A percentile compares a stretch with the other conserved stretches of the same genome.
phyloP scores from a whole-genome alignment of 2,888 invertebrate genomes.

The Ophion costatus region DNA sequence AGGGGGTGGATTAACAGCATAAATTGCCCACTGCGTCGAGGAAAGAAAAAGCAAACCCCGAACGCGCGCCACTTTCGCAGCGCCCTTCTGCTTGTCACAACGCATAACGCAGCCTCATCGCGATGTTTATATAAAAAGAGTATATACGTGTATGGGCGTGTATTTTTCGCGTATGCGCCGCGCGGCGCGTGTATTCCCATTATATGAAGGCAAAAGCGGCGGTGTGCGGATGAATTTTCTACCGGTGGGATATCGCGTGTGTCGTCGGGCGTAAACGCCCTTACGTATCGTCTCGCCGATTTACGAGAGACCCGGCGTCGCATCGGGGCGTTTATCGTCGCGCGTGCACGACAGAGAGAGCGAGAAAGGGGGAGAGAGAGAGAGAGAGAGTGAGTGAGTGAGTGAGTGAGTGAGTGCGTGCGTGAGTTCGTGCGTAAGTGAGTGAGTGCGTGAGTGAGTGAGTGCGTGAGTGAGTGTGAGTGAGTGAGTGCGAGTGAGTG shows the following conservation, averaged over 20 bases:
- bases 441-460: too few relatives aligned
- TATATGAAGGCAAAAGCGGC: neutral
- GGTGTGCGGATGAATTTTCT: conserved; percentile 46
- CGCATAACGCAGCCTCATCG: neutral
- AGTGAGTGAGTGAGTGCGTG: too few relatives aligned
- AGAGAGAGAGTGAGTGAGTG: too few relatives aligned
- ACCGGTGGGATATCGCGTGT: conserved; percentile 60
- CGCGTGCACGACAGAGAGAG: too few relatives aligned
- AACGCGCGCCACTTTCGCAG: neutral
- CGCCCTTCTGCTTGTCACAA: conserved; percentile 5
- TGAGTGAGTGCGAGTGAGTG: too few relatives aligned
- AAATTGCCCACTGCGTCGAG: conserved; percentile 2
- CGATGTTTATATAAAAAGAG: too few relatives aligned
- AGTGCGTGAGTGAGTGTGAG: too few relatives aligned
- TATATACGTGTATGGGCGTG: neutral
- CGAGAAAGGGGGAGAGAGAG: too few relatives aligned
- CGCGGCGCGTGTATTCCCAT: conserved; percentile 16
- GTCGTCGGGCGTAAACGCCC: conserved; percentile 67
- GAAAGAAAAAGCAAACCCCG: neutral
- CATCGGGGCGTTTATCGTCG: too few relatives aligned
- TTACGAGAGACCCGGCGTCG: conserved; percentile 67
- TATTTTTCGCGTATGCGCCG: neutral
- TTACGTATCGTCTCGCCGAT: conserved; percentile 51
- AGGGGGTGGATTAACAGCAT: conserved; percentile 9
- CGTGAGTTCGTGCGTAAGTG: too few relatives aligned